Percentiles rank a stretch among this genome's conserved stretches.
Conservation (phyloP, 1,140 invertebrate species). For the Drosophila pseudoobscura region DNA sequence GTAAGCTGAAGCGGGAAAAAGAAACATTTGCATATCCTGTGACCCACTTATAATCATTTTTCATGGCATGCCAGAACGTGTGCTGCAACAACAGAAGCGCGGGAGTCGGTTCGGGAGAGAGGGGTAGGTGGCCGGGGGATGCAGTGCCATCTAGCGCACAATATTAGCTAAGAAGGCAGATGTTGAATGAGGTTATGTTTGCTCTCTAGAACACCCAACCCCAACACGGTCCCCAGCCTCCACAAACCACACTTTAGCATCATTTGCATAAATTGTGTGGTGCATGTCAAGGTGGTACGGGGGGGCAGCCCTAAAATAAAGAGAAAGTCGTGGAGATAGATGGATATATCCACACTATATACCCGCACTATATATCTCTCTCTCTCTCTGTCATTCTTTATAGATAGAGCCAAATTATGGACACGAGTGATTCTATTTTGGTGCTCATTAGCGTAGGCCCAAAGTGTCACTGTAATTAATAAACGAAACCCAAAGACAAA, state of each 20-base stretch:
- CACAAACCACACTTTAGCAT: constrained; percentile 39
- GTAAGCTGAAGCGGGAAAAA: constrained; percentile 74
- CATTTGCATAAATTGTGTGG: constrained; percentile 71
- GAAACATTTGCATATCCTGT: constrained; percentile 82
- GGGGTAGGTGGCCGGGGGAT: neutral
- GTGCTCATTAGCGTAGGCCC: constrained; percentile 68
- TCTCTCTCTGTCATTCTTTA: neutral
- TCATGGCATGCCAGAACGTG: constrained; percentile 59
- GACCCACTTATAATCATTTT: constrained; percentile 81
- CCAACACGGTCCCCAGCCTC: neutral
- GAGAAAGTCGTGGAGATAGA: no score
- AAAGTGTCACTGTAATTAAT: constrained; percentile 74
- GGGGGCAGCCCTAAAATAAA: neutral
- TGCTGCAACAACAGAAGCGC: constrained; percentile 31
- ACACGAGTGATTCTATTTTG: constrained; percentile 62
- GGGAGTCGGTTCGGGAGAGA: neutral
- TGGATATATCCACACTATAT: no score
- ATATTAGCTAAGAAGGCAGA: constrained; percentile 51
- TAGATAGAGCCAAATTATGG: constrained; percentile 62
- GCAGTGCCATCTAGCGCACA: constrained; percentile 49
- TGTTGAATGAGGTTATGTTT: constrained; percentile 74
- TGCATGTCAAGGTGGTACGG: constrained; percentile 23
- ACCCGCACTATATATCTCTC: no score
- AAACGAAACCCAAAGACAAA: constrained; percentile 42
- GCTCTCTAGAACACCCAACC: constrained; percentile 19